phyloP scores from a whole-genome alignment of 2,113 vertebrate species.

The Neotragus pygmaeus region DNA sequence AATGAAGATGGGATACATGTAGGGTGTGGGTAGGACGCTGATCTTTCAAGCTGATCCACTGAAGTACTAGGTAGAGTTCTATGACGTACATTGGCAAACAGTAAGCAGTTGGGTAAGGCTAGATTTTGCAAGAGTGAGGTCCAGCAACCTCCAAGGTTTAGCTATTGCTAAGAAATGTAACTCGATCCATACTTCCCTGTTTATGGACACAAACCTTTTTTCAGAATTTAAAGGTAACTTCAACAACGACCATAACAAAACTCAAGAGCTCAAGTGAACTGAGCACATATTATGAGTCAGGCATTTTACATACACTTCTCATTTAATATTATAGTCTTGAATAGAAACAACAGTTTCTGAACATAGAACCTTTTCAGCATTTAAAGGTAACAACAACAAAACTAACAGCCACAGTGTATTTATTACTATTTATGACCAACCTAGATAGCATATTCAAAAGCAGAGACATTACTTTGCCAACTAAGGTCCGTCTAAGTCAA shows the following conservation, averaged over 20 bases:
- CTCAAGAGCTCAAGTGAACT: background rate
- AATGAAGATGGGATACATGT: background rate
- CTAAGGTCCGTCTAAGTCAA: no score
- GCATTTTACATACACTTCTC: background rate
- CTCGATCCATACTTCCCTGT: background rate
- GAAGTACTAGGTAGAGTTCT: background rate
- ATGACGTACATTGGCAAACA: background rate
- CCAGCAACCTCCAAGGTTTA: background rate
- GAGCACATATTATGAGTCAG: background rate
- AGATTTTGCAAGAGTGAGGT: background rate
- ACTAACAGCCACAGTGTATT: background rate
- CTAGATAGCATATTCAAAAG: no score
- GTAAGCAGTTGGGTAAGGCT: background rate
- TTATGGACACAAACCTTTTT: background rate
- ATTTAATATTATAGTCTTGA: background rate
- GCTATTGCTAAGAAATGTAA: background rate
- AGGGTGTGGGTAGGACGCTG: fast-evolving
- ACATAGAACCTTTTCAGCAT: background rate
- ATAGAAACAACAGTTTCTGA: background rate
- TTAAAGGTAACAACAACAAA: background rate
- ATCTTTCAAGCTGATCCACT: background rate
- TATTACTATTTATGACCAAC: background rate
- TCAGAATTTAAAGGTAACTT: background rate
- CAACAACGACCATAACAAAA: background rate
- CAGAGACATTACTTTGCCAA: no score